These are phyloP conservation scores for Sinohyriopsis cumingii DNA, from an alignment of 2,888 invertebrate genomes.

Conservation along the genomic window DNA sequence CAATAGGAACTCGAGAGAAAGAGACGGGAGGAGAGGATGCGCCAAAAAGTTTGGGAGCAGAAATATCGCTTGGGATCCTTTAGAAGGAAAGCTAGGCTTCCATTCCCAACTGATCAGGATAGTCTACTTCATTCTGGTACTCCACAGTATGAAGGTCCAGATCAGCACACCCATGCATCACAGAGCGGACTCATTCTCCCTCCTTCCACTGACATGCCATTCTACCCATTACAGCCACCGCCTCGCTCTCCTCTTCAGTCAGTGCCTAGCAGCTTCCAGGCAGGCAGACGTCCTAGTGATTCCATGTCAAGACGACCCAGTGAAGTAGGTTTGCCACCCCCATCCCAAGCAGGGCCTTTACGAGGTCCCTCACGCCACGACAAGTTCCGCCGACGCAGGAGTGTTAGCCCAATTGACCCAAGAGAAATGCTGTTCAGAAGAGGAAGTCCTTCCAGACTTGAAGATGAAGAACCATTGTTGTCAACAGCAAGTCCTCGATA, in stretches of 20 bases:
- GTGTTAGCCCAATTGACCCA: constrained; percentile 51
- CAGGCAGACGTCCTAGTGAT: not conserved
- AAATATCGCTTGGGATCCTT: constrained; percentile 64
- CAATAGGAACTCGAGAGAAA: constrained; percentile 69
- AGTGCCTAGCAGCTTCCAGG: not conserved
- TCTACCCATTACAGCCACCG: constrained; percentile 4
- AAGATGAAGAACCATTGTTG: constrained; percentile 51
- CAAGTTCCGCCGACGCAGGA: constrained; percentile 40
- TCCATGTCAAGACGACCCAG: constrained; percentile 22
- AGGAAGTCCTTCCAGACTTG: constrained; percentile 52
- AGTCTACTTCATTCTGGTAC: constrained; percentile 20
- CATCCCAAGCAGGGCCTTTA: constrained; percentile 5
- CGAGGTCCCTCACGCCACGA: constrained; percentile 33
- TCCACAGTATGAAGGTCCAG: constrained; percentile 13
- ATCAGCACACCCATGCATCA: not conserved
- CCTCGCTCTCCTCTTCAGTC: not conserved
- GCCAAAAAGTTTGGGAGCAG: constrained; percentile 69
- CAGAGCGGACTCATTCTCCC: constrained; percentile 7
- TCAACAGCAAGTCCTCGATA: constrained; percentile 47
- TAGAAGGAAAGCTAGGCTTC: constrained; percentile 56
- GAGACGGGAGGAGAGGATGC: constrained; percentile 65
- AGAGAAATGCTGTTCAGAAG: constrained; percentile 38
- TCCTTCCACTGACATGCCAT: constrained; percentile 2
- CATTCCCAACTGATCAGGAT: constrained; percentile 48
- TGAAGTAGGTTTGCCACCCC: constrained; percentile 22